phyloP scores from a whole-genome alignment of 2,888 invertebrate genomes.

The Eupsilia transversa region DNA sequence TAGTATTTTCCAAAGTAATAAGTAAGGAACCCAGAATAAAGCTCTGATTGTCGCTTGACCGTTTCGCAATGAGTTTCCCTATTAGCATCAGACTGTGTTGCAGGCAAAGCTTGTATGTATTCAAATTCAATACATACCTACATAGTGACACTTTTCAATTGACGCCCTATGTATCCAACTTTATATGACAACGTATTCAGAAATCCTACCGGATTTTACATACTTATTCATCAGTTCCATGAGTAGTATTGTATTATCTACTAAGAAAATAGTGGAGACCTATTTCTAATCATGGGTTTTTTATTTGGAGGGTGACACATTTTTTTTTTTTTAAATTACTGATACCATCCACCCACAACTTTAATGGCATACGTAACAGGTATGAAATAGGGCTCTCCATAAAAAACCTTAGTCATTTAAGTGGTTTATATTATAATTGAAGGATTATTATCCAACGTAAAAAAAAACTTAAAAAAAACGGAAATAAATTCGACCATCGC shows the following conservation, averaged over 20 bases:
- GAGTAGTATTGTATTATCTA: not conserved
- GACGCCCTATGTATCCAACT: constrained; percentile 6
- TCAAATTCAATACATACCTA: constrained; percentile 6
- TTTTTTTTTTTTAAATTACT: too few relatives aligned
- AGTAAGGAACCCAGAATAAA: constrained; percentile 21
- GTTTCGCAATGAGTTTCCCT: constrained; percentile 28
- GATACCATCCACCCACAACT: too few relatives aligned
- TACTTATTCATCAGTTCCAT: not conserved
- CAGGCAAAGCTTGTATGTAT: constrained; percentile 25
- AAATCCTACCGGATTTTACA: not conserved
- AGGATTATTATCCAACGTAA: too few relatives aligned
- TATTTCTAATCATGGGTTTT: not conserved
- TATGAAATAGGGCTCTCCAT: too few relatives aligned
- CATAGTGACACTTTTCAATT: constrained; percentile 13
- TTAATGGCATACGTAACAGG: too few relatives aligned
- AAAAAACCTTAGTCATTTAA: too few relatives aligned
- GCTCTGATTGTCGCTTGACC: constrained; percentile 14
- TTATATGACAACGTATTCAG: constrained; percentile 14
- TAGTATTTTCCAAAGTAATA: not conserved
- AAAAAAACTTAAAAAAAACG: too few relatives aligned
- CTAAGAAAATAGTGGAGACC: not conserved
- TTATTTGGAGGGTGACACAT: not conserved
- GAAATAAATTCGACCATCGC: too few relatives aligned
- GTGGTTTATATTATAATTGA: too few relatives aligned
- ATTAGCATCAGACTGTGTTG: constrained; percentile 57